A percentile compares a stretch with the other conserved stretches of the same genome.
Evolutionary conservation across 2,797 vertebrate genomes (phyloP).

Genomic region (Cottoperca gobio): DNA sequence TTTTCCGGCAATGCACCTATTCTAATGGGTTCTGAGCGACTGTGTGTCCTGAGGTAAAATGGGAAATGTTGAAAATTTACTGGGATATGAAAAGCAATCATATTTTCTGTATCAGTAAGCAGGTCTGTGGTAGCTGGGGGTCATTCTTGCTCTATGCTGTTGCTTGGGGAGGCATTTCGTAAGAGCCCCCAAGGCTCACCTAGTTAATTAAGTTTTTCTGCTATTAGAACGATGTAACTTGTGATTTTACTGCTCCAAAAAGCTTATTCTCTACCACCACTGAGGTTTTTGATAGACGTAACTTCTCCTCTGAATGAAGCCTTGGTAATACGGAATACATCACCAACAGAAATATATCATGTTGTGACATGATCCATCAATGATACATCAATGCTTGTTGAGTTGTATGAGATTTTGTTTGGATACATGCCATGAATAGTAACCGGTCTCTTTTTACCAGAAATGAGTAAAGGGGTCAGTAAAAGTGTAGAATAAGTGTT

Average conservation of each 20-base stretch:
- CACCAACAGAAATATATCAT: not conserved
- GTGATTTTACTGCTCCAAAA: slow-evolving; percentile 68
- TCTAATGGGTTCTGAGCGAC: slow-evolving; percentile 79
- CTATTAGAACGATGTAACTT: slow-evolving; percentile 73
- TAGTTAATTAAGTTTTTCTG: slow-evolving; percentile 82
- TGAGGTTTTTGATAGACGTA: slow-evolving; percentile 48
- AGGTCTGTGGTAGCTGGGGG: slow-evolving; percentile 81
- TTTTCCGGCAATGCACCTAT: slow-evolving; percentile 67
- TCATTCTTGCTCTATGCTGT: slow-evolving; percentile 78
- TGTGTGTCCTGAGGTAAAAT: slow-evolving; percentile 84
- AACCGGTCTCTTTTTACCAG: not conserved
- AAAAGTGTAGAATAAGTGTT: slow-evolving; percentile 6
- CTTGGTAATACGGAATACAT: slow-evolving; percentile 12
- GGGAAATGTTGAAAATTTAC: slow-evolving; percentile 80
- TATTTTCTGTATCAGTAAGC: slow-evolving; percentile 89
- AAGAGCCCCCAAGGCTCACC: slow-evolving; percentile 73
- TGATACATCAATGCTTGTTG: slow-evolving; percentile 2
- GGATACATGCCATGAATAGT: slow-evolving; percentile 4
- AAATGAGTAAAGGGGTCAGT: slow-evolving; percentile 9
- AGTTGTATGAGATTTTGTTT: slow-evolving; percentile 3
- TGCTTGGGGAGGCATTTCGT: slow-evolving; percentile 79
- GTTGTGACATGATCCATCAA: slow-evolving; percentile 1
- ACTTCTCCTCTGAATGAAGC: slow-evolving; percentile 5
- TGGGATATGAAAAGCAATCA: slow-evolving; percentile 88
- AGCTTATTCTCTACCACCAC: slow-evolving; percentile 49